Evolutionary conservation across 2,888 invertebrate species (phyloP).

Genomic region (Xanthorhoe spadicearia): DNA sequence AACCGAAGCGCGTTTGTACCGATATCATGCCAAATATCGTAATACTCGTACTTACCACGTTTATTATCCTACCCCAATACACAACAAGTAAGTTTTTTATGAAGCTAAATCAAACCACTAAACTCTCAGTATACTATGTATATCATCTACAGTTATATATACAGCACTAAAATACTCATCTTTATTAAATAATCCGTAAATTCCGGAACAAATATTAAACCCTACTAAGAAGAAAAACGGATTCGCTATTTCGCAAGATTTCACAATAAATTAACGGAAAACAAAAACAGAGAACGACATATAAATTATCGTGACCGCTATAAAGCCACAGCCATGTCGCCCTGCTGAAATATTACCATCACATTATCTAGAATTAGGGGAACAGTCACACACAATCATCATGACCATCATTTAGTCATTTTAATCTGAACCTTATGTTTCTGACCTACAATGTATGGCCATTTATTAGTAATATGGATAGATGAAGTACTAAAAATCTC

Average conservation of each 20-base stretch:
- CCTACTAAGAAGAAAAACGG: not conserved
- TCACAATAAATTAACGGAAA: conserved; percentile 3
- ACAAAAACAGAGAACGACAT: conserved; percentile 8
- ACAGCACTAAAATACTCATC: too few relatives aligned
- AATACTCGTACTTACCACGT: too few relatives aligned
- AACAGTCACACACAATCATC: conserved; percentile 12
- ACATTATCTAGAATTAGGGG: conserved; percentile 26
- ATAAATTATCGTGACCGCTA: conserved; percentile 14
- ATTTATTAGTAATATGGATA: too few relatives aligned
- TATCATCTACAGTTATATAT: too few relatives aligned
- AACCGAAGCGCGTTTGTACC: too few relatives aligned
- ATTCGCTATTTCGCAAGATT: not conserved
- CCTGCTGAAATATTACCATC: conserved; percentile 23
- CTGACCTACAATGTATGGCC: not conserved
- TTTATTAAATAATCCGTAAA: not conserved
- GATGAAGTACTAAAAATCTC: too few relatives aligned
- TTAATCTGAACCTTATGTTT: not conserved
- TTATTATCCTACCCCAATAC: too few relatives aligned
- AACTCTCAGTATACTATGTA: too few relatives aligned
- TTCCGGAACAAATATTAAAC: not conserved
- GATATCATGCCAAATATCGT: too few relatives aligned
- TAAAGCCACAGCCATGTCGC: conserved; percentile 5
- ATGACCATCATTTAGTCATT: conserved; percentile 8
- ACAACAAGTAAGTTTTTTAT: too few relatives aligned
- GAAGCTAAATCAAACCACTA: too few relatives aligned